These are phyloP conservation scores for Ictalurus furcatus DNA, from an alignment of 2,113 vertebrate species.

Conservation along the genomic window DNA sequence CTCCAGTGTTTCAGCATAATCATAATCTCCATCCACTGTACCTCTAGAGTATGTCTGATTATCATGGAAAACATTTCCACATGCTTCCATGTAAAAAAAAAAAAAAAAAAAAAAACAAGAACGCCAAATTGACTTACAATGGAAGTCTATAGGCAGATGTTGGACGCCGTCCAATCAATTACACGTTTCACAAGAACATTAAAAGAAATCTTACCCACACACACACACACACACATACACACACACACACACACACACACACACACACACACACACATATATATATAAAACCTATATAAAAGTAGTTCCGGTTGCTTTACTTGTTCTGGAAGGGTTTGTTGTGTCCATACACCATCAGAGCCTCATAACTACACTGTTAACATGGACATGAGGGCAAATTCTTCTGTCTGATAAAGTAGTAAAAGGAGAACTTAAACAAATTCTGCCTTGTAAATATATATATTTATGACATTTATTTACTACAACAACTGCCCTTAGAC, in stretches of 20 bases:
- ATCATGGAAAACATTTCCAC: background rate
- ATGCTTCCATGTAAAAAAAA: background rate
- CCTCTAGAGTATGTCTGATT: background rate
- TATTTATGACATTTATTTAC: background rate
- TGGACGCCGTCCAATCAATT: background rate
- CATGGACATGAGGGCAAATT: background rate
- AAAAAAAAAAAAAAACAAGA: background rate
- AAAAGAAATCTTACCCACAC: background rate
- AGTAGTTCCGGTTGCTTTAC: background rate
- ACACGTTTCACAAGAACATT: no score
- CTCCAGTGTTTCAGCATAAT: background rate
- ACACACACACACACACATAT: no score
- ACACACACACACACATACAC: constrained; percentile 6
- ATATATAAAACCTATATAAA: background rate
- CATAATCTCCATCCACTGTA: background rate
- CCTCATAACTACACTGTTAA: background rate
- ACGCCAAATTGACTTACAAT: background rate
- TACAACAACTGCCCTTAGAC: background rate
- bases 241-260: no score
- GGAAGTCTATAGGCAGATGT: background rate
- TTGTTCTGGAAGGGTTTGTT: background rate
- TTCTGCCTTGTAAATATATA: background rate
- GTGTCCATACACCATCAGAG: background rate
- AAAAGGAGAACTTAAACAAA: background rate
- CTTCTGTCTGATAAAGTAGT: background rate